These are phyloP conservation scores for Turdus rufiventris DNA, from an alignment of 2,113 vertebrate species.

Conservation along the genomic window DNA sequence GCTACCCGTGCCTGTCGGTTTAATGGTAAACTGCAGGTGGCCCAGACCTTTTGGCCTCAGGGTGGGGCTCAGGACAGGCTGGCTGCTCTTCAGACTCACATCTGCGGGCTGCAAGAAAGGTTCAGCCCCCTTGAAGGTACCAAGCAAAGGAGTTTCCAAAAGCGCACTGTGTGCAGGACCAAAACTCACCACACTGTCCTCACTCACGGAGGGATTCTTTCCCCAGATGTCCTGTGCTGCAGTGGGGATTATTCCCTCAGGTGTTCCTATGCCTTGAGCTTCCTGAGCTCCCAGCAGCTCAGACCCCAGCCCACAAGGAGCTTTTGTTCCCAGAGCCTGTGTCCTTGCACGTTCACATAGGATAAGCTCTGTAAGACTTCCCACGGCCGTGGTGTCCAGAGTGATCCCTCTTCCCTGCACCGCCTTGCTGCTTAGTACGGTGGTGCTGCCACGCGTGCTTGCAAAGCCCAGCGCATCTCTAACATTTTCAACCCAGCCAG, in stretches of 20 bases:
- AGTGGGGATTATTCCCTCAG: not conserved
- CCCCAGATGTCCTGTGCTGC: not conserved
- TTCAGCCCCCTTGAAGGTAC: not conserved
- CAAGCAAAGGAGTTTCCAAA: not conserved
- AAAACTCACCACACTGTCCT: not conserved
- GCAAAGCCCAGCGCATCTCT: not conserved
- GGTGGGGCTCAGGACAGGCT: not conserved
- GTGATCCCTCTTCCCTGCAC: not conserved
- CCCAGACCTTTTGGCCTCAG: not conserved
- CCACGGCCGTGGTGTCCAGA: accelerated
- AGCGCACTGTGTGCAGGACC: accelerated
- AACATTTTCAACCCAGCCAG: not conserved
- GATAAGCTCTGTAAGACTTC: not conserved
- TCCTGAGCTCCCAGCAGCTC: not conserved
- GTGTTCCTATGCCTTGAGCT: not conserved
- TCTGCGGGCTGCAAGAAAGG: not conserved
- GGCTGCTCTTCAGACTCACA: not conserved
- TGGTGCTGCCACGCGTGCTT: accelerated
- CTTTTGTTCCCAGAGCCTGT: not conserved
- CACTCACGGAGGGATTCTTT: accelerated
- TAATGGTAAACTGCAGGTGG: not conserved
- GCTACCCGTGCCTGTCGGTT: not conserved
- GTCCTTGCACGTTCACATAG: accelerated
- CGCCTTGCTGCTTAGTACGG: accelerated
- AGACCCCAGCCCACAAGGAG: not conserved